Conservation (phyloP, 2,113 vertebrate genomes). For the Oceanodroma tethys region DNA sequence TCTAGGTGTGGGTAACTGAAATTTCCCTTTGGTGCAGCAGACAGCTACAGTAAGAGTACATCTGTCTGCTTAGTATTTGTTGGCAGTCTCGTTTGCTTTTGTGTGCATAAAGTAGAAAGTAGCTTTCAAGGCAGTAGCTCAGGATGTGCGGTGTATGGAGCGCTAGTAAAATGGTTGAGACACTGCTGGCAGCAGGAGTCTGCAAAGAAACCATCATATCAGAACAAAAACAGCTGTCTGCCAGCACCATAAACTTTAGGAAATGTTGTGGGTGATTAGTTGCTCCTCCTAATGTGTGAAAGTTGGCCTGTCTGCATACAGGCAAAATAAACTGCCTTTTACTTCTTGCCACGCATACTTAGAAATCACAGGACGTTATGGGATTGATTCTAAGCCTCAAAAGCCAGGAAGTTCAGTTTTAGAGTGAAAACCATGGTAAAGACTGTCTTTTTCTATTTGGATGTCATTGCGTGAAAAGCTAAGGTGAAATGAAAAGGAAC, state of each 20-base stretch:
- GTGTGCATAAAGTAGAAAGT: not conserved
- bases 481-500: conserved; percentile 37
- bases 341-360: not conserved
- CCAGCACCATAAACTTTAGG: conserved; percentile 47
- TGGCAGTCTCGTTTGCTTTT: not conserved
- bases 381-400: conserved; percentile 41
- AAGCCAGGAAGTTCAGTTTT: conserved; percentile 33
- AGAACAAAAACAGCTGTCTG: conserved; percentile 46
- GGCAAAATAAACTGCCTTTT: conserved; percentile 35
- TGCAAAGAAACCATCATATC: conserved; percentile 16
- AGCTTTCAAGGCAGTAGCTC: not conserved
- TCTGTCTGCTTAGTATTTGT: not conserved
- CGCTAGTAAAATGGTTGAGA: not conserved
- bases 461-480: not conserved
- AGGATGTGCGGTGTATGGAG: not conserved
- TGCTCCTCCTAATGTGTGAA: conserved; percentile 59
- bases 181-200: conserved; percentile 20
- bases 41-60: not conserved
- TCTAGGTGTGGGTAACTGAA: not conserved
- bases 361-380: not conserved
- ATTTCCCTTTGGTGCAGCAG: not conserved
- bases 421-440: not conserved
- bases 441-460: conserved; percentile 21
- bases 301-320: conserved; percentile 38
- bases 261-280: conserved; percentile 57